Evolutionary conservation across 2,113 vertebrate genomes (phyloP).

Genomic region (Pterocles burchelli): DNA sequence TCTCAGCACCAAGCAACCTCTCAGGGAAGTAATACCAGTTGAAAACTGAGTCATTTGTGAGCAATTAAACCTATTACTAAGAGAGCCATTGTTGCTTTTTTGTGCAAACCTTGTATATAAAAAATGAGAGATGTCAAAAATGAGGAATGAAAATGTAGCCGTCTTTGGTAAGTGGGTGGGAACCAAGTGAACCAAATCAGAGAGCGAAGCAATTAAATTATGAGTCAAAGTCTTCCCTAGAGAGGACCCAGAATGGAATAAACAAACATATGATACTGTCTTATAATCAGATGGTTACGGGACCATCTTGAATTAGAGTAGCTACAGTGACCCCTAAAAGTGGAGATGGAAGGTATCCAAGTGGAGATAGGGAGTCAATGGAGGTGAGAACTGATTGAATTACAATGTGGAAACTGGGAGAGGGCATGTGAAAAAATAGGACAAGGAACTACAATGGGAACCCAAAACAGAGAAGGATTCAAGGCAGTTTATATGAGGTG

Average conservation of each 20-base stretch:
- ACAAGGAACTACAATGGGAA: background rate
- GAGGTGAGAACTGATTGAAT: background rate
- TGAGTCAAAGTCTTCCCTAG: background rate
- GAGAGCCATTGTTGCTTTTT: background rate
- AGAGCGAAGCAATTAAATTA: background rate
- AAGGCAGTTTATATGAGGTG: background rate
- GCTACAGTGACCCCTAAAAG: background rate
- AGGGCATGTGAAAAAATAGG: background rate
- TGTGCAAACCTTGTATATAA: background rate
- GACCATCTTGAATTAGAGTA: background rate
- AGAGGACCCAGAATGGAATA: background rate
- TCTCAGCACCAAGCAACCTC: background rate
- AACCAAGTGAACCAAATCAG: background rate
- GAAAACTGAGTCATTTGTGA: background rate
- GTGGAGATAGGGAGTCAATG: background rate
- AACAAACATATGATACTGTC: background rate
- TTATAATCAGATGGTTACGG: background rate
- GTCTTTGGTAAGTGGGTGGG: background rate
- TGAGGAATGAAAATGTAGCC: background rate
- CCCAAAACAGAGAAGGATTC: background rate
- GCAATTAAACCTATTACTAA: background rate
- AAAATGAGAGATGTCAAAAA: constrained; percentile 32
- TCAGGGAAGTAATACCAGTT: background rate
- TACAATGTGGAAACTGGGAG: background rate
- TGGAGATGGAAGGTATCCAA: background rate